Conservation (phyloP, 2,797 vertebrate species). For the Leptatherina wallacei region DNA sequence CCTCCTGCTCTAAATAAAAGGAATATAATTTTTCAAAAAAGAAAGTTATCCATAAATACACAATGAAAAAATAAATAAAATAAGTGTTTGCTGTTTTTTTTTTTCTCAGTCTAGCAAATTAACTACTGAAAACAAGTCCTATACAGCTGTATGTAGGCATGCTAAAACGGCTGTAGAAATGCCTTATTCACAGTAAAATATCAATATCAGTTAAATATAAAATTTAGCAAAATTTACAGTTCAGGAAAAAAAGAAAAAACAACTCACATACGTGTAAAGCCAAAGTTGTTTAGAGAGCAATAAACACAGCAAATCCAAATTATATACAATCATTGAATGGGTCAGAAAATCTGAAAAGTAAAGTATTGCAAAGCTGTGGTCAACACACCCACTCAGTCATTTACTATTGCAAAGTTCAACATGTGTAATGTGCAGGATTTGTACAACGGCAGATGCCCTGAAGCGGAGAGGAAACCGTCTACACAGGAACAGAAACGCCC, state of each 20-base stretch:
- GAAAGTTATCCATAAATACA: constrained; percentile 81
- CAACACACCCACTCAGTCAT: constrained; percentile 28
- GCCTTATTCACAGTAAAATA: constrained; percentile 85
- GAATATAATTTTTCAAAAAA: constrained; percentile 75
- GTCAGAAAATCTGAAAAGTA: constrained; percentile 54
- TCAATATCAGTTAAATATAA: constrained; percentile 79
- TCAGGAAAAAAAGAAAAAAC: constrained; percentile 74
- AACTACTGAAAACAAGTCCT: constrained; percentile 66
- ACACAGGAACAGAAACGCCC: neutral
- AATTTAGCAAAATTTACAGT: constrained; percentile 83
- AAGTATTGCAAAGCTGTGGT: constrained; percentile 80
- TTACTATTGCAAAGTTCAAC: constrained; percentile 57
- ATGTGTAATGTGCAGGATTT: constrained; percentile 37
- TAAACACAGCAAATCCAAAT: constrained; percentile 65
- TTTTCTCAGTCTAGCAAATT: constrained; percentile 65
- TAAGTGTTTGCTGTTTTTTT: constrained; percentile 53
- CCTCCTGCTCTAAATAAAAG: constrained; percentile 76
- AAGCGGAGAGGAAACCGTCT: constrained; percentile 3
- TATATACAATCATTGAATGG: constrained; percentile 57
- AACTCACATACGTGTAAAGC: constrained; percentile 69
- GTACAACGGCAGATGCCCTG: constrained; percentile 25
- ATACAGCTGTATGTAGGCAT: constrained; percentile 78
- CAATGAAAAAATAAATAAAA: constrained; percentile 83
- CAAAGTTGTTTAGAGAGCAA: constrained; percentile 72
- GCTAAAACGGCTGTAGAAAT: constrained; percentile 82